Conservation (phyloP, 1,140 invertebrate species). For the Drosophila bipectinata region DNA sequence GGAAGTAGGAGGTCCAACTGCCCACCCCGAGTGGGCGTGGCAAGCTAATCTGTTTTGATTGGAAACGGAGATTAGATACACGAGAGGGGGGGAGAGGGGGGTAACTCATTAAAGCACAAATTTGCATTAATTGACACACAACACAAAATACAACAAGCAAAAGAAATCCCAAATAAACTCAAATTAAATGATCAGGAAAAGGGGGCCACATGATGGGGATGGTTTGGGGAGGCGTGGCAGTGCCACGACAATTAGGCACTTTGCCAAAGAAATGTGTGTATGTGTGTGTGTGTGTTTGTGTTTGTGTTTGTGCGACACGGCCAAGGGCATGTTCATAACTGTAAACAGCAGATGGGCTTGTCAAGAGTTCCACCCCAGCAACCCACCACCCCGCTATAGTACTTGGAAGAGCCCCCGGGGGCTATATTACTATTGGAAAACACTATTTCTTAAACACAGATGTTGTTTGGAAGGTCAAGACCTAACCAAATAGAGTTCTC, state of each 20-base stretch:
- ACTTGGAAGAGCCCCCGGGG: neutral
- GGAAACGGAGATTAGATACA: constrained; percentile 42
- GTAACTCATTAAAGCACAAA: constrained; percentile 38
- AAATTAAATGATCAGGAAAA: constrained; percentile 32
- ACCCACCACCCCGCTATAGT: neutral
- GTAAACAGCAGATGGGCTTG: constrained; percentile 29
- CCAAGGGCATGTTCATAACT: constrained; percentile 66
- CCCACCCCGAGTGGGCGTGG: neutral
- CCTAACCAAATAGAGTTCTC: too few relatives aligned
- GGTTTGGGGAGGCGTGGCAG: neutral
- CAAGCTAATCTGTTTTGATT: constrained; percentile 58
- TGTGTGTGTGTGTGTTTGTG: neutral
- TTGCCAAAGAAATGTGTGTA: constrained; percentile 40
- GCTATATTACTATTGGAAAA: neutral
- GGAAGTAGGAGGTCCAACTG: neutral
- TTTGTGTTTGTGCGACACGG: constrained; percentile 4
- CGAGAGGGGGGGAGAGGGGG: neutral
- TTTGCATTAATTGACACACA: constrained; percentile 67
- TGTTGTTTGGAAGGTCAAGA: neutral
- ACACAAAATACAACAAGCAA: constrained; percentile 15
- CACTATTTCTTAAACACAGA: neutral
- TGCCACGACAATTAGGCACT: constrained; percentile 63
- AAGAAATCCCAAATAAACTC: constrained; percentile 27
- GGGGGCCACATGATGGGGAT: constrained; percentile 13
- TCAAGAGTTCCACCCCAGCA: neutral